Evolutionary conservation across 2,888 invertebrate genomes (phyloP), one percentile per base, ranked within the genome.

Genomic region (Cyclophora albipunctata): DNA sequence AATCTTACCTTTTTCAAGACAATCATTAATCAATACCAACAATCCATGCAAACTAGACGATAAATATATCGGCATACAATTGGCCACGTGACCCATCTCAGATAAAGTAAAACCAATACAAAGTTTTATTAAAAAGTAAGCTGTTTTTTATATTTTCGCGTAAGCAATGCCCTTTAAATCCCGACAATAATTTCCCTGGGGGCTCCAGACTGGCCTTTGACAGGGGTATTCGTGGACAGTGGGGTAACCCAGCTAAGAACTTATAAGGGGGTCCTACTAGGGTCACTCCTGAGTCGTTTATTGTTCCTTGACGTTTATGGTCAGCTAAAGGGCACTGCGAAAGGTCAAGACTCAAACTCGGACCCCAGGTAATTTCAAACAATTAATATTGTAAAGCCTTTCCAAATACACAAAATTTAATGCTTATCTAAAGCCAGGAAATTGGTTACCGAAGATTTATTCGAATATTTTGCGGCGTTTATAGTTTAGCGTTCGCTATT

Each of bases 131-230:
- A 80, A 74, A 43, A 79, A 77, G 73, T 78, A 78, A 75, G 76
- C 73, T 74, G 75, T 80, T 83, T 85, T 86, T 86, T 85, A 73
- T 84, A 77, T 73, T 74, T 85, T 71, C 66, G 69, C 79, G 79
- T 78, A 81, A 84, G 84, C 80, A 79, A 74, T 84, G 85, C 87
- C 89, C 89, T 89, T 88, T 88, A 89, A 89, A 89, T 85, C 88
- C 88, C 82, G 83, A 84, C 87, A 84, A 88, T 89, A 86, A 89
- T 89, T 89, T 89, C 89, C 89, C 89, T 59, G 48, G 89, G 78
- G 89, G 76, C 69, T 69, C 63, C 66, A 71, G 76, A 63, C 73
- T 84, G 81, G 81, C 83, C 83, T 84, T 85, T 85, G 84, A 81
- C 82, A 76, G 84, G 86, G 87, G 86, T 75, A 76, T 73, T 71